These are phyloP conservation scores for Osmerus mordax DNA, from an alignment of 2,113 vertebrate genomes.

Conservation along the genomic window DNA sequence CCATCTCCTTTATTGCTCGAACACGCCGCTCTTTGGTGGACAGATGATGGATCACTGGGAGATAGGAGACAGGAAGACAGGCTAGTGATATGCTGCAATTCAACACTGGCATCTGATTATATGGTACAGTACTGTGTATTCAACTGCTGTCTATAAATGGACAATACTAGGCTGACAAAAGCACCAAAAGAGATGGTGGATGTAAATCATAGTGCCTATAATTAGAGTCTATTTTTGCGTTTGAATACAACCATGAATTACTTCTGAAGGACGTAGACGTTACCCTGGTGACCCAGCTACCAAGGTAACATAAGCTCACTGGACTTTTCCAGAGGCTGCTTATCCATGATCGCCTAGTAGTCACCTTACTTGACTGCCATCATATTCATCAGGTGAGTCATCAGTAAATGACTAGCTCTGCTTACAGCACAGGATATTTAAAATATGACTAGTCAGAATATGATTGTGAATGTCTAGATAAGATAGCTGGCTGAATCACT, in stretches of 20 bases:
- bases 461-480: background rate
- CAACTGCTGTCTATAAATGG: background rate
- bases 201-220: background rate
- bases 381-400: background rate
- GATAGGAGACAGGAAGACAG: conserved; percentile 12
- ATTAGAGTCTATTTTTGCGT: conserved; percentile 28
- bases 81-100: background rate
- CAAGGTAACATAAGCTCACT: conserved; percentile 43
- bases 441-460: no score
- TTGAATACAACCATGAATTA: conserved; percentile 31
- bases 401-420: conserved; percentile 5
- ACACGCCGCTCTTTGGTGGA: conserved; percentile 70
- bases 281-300: conserved; percentile 48
- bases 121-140: background rate
- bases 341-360: conserved; percentile 10
- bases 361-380: no score
- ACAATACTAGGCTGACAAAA: conserved; percentile 1
- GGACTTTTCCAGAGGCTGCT: conserved; percentile 38
- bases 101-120: background rate
- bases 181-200: conserved; percentile 25
- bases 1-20: conserved; percentile 78
- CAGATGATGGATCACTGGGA: conserved; percentile 75
- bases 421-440: background rate
- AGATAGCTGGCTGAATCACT: background rate
- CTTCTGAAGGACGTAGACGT: conserved; percentile 24